These are phyloP conservation scores for Tortrix viridana DNA, from an alignment of 2,888 invertebrate species.

Conservation along the genomic window DNA sequence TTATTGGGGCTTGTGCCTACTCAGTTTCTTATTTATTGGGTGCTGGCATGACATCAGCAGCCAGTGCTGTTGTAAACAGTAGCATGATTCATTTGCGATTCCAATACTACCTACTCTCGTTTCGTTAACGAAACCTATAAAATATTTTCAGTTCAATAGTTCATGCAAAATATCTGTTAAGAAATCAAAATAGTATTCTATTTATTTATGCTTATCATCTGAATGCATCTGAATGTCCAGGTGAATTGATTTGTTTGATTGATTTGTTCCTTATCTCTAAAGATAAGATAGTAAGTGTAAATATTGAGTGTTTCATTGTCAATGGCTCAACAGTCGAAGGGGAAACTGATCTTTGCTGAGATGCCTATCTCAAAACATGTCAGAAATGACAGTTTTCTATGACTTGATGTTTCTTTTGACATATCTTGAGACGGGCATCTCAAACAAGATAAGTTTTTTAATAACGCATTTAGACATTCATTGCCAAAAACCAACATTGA, in stretches of 20 bases:
- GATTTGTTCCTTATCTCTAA: too few species aligned
- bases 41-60: slow-evolving; percentile 77
- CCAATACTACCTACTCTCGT: slow-evolving; percentile 8
- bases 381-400: too few species aligned
- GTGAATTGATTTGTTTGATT: slow-evolving; percentile 5
- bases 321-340: background rate
- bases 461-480: too few species aligned
- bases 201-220: slow-evolving; percentile 19
- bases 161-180: background rate
- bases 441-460: too few species aligned
- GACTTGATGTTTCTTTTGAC: too few species aligned
- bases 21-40: slow-evolving; percentile 49
- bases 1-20: slow-evolving; percentile 48
- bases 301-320: slow-evolving; percentile 17
- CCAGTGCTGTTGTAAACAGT: slow-evolving; percentile 66
- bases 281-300: slow-evolving; percentile 32
- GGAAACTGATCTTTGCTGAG: too few species aligned
- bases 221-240: background rate
- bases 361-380: too few species aligned
- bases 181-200: background rate
- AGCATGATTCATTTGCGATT: slow-evolving; percentile 64
- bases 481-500: too few species aligned
- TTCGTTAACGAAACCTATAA: slow-evolving; percentile 10
- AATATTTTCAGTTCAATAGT: background rate
- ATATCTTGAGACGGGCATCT: too few species aligned